Percentiles rank a stretch among this genome's conserved stretches.
Conservation (phyloP, 2,888 invertebrate species). For the Drosophila testacea region DNA sequence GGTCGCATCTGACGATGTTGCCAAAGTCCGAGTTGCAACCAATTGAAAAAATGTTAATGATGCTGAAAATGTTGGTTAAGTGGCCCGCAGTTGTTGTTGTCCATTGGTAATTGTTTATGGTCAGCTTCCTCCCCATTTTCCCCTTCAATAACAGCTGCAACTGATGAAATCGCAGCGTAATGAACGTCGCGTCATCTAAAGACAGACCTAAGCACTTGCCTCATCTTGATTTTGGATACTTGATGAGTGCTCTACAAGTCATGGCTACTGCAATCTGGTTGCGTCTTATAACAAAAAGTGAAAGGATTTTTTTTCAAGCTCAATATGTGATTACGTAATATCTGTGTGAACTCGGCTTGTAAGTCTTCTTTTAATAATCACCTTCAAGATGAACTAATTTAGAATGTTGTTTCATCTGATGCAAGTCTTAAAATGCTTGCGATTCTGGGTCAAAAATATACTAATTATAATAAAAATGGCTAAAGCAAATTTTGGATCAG, state of each 20-base stretch:
- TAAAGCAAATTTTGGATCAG: background rate
- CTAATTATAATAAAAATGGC: background rate
- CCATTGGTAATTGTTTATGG: conserved; percentile 50
- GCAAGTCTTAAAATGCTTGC: conserved; percentile 6
- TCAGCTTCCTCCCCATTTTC: conserved; percentile 27
- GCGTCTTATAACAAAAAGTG: conserved; percentile 61
- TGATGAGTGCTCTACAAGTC: conserved; percentile 55
- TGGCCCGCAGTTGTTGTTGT: conserved; percentile 34
- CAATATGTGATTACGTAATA: conserved; percentile 22
- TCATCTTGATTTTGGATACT: conserved; percentile 27
- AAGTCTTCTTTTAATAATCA: conserved; percentile 1
- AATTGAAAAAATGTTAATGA: conserved; percentile 51
- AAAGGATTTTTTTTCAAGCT: conserved; percentile 68
- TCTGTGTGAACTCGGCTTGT: conserved; percentile 46
- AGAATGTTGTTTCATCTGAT: conserved; percentile 15
- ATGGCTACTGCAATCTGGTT: conserved; percentile 35
- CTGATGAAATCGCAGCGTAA: conserved; percentile 55
- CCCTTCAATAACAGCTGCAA: conserved; percentile 39
- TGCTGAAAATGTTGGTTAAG: conserved; percentile 57
- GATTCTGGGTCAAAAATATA: background rate
- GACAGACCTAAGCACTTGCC: conserved; percentile 33
- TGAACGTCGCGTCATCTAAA: conserved; percentile 43
- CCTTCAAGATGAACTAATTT: conserved; percentile 12
- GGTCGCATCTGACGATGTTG: conserved; percentile 27
- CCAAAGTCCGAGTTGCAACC: conserved; percentile 44